phyloP scores from a whole-genome alignment of 1,140 invertebrate species.

The Drosophila sp. region DNA sequence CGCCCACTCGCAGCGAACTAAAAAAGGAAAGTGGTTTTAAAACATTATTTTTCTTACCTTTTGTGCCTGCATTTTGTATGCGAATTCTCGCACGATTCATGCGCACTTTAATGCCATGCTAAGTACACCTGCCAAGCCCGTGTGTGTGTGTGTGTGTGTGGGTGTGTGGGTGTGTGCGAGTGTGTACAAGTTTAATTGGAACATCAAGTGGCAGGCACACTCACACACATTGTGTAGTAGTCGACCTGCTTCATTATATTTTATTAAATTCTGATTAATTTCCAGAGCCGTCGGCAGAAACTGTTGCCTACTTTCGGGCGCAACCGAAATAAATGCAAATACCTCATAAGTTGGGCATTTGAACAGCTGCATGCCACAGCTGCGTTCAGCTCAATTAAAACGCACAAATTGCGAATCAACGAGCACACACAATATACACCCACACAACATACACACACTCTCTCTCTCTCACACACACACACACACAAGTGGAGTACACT shows the following conservation, averaged over 20 bases:
- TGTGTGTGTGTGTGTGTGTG: slow-evolving; percentile 25
- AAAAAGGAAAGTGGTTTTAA: slow-evolving; percentile 34
- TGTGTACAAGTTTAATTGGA: slow-evolving; percentile 79
- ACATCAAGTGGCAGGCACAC: slow-evolving; percentile 70
- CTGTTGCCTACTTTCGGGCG: slow-evolving; percentile 65
- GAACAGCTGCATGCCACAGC: slow-evolving; percentile 62
- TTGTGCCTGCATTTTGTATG: slow-evolving; percentile 68
- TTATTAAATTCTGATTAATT: slow-evolving; percentile 82
- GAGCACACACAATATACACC: slow-evolving; percentile 37
- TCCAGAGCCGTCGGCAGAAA: slow-evolving; percentile 45
- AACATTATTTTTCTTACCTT: slow-evolving; percentile 32
- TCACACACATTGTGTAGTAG: background rate
- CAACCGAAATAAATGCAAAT: slow-evolving; percentile 27
- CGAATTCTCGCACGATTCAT: slow-evolving; percentile 73
- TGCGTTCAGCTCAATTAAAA: slow-evolving; percentile 69
- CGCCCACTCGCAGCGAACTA: slow-evolving; percentile 19
- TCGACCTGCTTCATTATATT: slow-evolving; percentile 66
- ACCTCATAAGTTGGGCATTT: slow-evolving; percentile 41
- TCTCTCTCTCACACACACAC: background rate
- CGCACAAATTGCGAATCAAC: slow-evolving; percentile 64
- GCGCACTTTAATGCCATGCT: slow-evolving; percentile 55
- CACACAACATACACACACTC: slow-evolving; percentile 1
- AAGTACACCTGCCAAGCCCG: slow-evolving; percentile 67
- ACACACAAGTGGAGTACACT: slow-evolving; percentile 1
- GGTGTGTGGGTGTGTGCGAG: slow-evolving; percentile 49